Evolutionary conservation across 2,797 vertebrate species (phyloP).

Genomic region (Kryptolebias ocellatus): DNA sequence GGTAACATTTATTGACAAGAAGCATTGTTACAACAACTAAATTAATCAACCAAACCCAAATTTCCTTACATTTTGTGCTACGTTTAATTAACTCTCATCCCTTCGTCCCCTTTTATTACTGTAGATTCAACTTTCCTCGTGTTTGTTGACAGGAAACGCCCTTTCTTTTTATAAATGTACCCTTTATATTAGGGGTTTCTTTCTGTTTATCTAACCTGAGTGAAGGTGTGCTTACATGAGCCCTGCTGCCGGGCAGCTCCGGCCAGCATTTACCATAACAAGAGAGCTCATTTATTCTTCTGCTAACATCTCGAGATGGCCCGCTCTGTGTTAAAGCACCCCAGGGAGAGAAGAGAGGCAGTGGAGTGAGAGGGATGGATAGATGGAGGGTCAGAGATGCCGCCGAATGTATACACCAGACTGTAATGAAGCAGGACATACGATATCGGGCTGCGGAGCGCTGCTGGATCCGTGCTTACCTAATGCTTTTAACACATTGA

Average conservation of each 20-base stretch:
- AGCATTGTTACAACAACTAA: no score
- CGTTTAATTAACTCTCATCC: slow-evolving; percentile 22
- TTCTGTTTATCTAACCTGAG: slow-evolving; percentile 24
- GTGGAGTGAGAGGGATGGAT: slow-evolving; percentile 48
- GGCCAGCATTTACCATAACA: slow-evolving; percentile 63
- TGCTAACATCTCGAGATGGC: slow-evolving; percentile 69
- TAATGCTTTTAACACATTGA: slow-evolving; percentile 87
- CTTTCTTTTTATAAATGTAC: slow-evolving; percentile 15
- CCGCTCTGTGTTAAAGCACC: slow-evolving; percentile 69
- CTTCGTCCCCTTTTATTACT: slow-evolving; percentile 15
- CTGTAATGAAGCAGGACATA: slow-evolving; percentile 82
- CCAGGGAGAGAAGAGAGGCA: slow-evolving; percentile 46
- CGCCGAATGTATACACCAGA: slow-evolving; percentile 80
- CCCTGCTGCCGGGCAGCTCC: slow-evolving; percentile 31
- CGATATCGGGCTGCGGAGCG: slow-evolving; percentile 74
- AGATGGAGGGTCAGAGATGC: slow-evolving; percentile 72
- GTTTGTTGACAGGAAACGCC: slow-evolving; percentile 36
- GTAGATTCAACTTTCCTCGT: slow-evolving; percentile 25
- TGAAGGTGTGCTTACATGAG: slow-evolving; percentile 38
- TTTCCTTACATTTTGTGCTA: no score
- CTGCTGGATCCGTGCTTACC: slow-evolving; percentile 81
- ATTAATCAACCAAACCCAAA: no score
- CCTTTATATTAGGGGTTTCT: neutral
- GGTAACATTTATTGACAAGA: no score
- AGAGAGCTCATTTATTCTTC: slow-evolving; percentile 69